Evolutionary conservation across 2,797 vertebrate species (phyloP).

Genomic region (Alauda arvensis): DNA sequence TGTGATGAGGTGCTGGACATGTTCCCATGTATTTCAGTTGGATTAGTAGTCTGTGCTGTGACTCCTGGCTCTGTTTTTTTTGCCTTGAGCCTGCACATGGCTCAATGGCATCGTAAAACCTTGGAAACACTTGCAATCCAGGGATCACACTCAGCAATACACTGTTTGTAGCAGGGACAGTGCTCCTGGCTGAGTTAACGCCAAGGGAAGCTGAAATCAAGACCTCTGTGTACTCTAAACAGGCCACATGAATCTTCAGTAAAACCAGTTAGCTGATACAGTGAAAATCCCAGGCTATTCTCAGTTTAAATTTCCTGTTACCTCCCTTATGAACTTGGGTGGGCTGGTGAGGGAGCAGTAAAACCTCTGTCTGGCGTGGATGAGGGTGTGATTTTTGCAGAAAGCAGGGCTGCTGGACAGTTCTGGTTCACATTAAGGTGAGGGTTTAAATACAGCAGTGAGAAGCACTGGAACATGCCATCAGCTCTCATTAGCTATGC

Average conservation of each 20-base stretch:
- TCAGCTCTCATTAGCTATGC: not conserved
- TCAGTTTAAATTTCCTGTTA: not conserved
- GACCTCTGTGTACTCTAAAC: not conserved
- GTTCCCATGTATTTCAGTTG: slow-evolving; percentile 17
- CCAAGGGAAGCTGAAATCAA: not conserved
- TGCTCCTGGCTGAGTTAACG: not conserved
- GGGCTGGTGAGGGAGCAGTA: not conserved
- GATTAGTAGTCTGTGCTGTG: not conserved
- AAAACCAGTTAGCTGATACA: not conserved
- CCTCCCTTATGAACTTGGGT: not conserved
- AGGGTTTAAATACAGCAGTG: not conserved
- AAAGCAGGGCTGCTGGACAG: not conserved
- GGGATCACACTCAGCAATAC: not conserved
- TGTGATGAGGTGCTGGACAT: slow-evolving; percentile 6
- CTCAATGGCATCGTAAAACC: not conserved
- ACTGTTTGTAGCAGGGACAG: not conserved
- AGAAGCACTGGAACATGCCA: not conserved
- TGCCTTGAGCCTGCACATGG: not conserved
- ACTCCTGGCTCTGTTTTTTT: slow-evolving; percentile 13
- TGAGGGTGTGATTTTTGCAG: slow-evolving; percentile 6
- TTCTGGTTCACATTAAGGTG: not conserved
- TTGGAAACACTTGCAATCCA: not conserved
- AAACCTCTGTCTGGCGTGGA: not conserved
- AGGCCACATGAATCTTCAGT: not conserved
- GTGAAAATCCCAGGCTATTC: not conserved